Conservation (phyloP, 2,888 invertebrate species). For the Melieria picta region DNA sequence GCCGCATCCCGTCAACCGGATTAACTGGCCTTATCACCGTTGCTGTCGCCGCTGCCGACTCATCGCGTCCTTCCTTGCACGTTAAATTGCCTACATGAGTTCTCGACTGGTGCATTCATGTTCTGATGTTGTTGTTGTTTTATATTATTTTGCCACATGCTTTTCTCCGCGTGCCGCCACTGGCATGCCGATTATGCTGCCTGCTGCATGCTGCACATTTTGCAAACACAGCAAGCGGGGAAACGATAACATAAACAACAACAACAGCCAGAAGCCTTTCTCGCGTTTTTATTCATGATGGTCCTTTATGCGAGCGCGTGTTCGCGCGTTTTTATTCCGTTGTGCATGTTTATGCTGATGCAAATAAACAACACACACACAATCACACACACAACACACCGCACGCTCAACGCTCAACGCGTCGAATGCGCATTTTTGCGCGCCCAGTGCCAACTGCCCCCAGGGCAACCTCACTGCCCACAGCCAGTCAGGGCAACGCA, state of each 20-base stretch:
- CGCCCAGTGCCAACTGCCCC: not conserved
- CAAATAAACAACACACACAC: constrained; percentile 1
- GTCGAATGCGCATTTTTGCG: no score
- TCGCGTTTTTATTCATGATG: constrained; percentile 30
- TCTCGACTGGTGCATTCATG: not conserved
- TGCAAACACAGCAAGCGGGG: constrained; percentile 12
- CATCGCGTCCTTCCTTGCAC: not conserved
- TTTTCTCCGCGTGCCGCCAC: constrained; percentile 5
- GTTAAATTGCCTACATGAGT: not conserved
- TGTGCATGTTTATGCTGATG: constrained; percentile 16
- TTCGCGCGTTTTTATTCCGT: not conserved
- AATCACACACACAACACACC: not conserved
- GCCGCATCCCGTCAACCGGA: not conserved
- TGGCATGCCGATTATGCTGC: not conserved
- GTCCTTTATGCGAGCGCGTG: constrained; percentile 7
- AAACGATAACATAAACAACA: not conserved
- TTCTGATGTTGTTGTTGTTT: not conserved
- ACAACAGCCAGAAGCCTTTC: constrained; percentile 7
- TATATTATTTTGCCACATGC: constrained; percentile 11
- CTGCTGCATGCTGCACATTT: constrained; percentile 19
- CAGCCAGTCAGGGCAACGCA: no score
- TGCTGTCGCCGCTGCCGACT: not conserved
- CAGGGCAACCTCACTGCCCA: no score
- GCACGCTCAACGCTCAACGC: not conserved
- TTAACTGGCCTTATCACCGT: not conserved